Evolutionary conservation across 2,797 vertebrate species (phyloP), one percentile per base, ranked within the genome.

Genomic region (Glyptemys insculpta): DNA sequence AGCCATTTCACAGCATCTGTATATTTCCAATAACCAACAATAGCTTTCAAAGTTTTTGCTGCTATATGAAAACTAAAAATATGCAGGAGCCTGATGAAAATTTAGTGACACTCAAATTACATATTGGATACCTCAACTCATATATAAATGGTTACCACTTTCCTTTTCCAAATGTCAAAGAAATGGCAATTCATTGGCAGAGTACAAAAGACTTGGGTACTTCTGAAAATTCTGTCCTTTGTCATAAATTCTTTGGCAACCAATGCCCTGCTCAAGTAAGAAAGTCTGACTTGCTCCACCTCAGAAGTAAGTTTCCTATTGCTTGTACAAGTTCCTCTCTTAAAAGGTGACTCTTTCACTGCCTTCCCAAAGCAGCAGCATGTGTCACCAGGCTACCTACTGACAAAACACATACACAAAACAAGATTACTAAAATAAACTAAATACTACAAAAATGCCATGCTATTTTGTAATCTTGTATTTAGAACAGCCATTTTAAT

Each of bases 11-110:
- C 91, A 97, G 78, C 89, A 92, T 97, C 95, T 96, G 86, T 88
- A 52, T 57, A 93, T 83, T 96, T 97, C n/a, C 87, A 97, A 91
- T 92, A 95, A 94, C 90, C 23, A 3, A 83, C 87, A 92, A 87
- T 94, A 96, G 93, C 94, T 97, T 97, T 95, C 96, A 96, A 96
- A 97, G 96, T 94, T 96, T 97, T 93, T 95, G 93, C 91, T 94
- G 91, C 84, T 91, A 74, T 18, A 90, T 59, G 90, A 91, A 97
- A 94, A 37, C n/a, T 11, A 44, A 87, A 94, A 96, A 96, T 84
- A 94, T 5, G 91, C 57, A 90, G 91, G 34, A 93, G 88, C 15
- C 49, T 89, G 91, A 91, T 95, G 96, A 94, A 96, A 79, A 80
- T 81, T 82, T 68, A 88, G 90, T 82, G 65, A 89, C 87, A 97